Percentiles rank a stretch among this genome's conserved stretches.
These are phyloP conservation scores for Illadopsis cleaveri DNA, from an alignment of 2,113 vertebrate species.

Conservation along the genomic window DNA sequence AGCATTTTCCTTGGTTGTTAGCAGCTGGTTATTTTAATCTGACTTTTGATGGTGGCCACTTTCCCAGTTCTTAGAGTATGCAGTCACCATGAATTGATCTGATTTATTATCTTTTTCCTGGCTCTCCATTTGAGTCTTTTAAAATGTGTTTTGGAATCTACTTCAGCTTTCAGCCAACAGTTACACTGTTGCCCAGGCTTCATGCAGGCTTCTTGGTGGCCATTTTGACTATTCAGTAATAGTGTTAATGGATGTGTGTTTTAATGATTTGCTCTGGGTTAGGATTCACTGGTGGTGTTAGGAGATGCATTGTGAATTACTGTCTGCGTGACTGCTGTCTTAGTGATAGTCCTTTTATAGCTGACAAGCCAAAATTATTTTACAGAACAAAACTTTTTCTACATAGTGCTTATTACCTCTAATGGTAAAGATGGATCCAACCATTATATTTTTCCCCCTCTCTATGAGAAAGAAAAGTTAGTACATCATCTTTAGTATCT, in stretches of 20 bases:
- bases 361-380: neutral
- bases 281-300: neutral
- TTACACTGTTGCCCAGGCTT: neutral
- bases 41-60: neutral
- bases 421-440: neutral
- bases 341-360: neutral
- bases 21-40: neutral
- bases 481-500: neutral
- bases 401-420: neutral
- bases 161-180: neutral
- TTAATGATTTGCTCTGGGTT: neutral
- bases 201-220: neutral
- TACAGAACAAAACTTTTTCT: neutral
- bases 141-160: neutral
- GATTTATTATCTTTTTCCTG: conserved; percentile 2
- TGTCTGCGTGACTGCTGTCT: neutral
- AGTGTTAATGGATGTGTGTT: neutral
- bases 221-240: neutral
- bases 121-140: neutral
- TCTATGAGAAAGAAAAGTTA: neutral
- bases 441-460: neutral
- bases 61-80: neutral
- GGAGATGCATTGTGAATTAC: neutral
- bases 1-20: neutral
- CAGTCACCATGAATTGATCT: neutral